Evolutionary conservation across 2,888 invertebrate species (phyloP), one percentile per base, ranked within the genome.

Genomic region (Protonemura montana): DNA sequence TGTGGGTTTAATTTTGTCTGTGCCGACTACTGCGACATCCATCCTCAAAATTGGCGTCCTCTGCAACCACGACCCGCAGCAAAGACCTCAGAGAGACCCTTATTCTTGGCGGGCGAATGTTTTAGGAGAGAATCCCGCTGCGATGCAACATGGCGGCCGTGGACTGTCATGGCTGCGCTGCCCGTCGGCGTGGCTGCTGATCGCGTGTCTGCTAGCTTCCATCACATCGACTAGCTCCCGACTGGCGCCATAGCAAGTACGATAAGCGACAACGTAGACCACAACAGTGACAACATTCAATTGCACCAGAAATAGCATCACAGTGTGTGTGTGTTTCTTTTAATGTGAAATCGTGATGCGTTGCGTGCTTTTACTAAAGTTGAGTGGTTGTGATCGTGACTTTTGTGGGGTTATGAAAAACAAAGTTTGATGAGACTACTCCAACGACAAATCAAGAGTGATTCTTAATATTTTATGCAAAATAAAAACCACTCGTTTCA

Each of bases 41-140:
- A 81, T 29, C 7, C n/a, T 28, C 42, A 25, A 27, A 41, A 42
- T 83, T 83, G 42, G 35, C 35, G 29, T 13, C 3, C 26, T 27
- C 10, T 10, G 35, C 42, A 0, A 83, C 42, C 41, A 30, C 30
- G 81, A 81, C 7, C 10, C 16, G 5, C 28, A 1, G 1, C 30
- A n/a, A 6, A 13, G 42, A 83, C 7, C n/a, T 35, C 35, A 10
- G 35, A 35, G 26, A 83, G 42, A 30, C 27, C n/a, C n/a, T 83
- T 5, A 41, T 6, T 3, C 10, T 89, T 59, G 59, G 59, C 28
- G 10, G 7, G 3, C 1, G 81, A 90, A 90, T 90, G 90, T 91
- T 91, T 84, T 93, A 95, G 96, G 96, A 91, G 96, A 96, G 92
- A 96, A 96, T 91, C 96, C 96, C 87, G 96, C 96, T 26, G 96